Conservation (phyloP, 2,888 invertebrate genomes). For the Sarcophaga caerulescens region DNA sequence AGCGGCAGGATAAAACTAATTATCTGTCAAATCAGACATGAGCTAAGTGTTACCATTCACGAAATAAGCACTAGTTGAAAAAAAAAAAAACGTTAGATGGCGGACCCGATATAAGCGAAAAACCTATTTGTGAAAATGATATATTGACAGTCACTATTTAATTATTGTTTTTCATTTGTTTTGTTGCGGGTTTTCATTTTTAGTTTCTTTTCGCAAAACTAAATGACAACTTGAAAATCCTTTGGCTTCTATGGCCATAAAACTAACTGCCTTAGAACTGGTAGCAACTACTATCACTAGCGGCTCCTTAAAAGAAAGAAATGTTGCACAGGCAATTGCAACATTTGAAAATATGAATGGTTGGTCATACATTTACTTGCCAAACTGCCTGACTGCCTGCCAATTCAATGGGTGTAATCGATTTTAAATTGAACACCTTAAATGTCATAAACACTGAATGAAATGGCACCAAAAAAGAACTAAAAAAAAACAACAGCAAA, state of each 20-base stretch:
- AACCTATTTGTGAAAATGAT: constrained; percentile 35
- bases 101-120: not conserved
- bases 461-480: not conserved
- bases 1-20: too few species aligned
- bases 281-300: constrained; percentile 23
- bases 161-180: not conserved
- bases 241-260: constrained; percentile 20
- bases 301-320: constrained; percentile 36
- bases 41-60: too few species aligned
- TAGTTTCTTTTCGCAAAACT: not conserved
- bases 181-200: too few species aligned
- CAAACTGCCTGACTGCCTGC: not conserved
- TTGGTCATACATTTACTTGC: constrained; percentile 29
- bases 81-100: too few species aligned
- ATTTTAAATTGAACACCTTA: constrained; percentile 69
- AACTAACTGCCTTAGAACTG: not conserved
- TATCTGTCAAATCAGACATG: too few species aligned
- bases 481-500: not conserved
- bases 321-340: not conserved
- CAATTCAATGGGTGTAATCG: constrained; percentile 67
- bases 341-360: constrained; percentile 42
- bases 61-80: too few species aligned
- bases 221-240: constrained; percentile 52
- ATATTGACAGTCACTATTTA: constrained; percentile 35
- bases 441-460: constrained; percentile 64